A percentile compares a stretch with the other conserved stretches of the same genome.
Evolutionary conservation across 2,797 vertebrate species (phyloP).

Genomic region (Chelonia mydas): DNA sequence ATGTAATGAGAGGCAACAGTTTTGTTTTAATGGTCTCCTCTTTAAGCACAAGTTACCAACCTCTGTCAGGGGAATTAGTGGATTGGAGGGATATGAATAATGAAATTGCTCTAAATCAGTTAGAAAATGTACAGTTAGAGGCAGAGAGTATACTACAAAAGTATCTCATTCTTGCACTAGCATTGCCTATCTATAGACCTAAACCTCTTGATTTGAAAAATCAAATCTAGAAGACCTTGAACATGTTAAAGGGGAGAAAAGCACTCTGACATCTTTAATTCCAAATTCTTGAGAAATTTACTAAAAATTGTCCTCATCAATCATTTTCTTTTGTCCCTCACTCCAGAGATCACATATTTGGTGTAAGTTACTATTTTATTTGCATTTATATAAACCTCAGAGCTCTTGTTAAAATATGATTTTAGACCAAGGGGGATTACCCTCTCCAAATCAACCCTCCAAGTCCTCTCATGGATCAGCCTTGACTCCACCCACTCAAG

Average conservation of each 20-base stretch:
- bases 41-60: neutral
- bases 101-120: neutral
- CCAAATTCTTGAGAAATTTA: neutral
- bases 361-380: conserved; percentile 1
- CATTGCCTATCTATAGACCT: neutral
- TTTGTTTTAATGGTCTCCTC: neutral
- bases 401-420: neutral
- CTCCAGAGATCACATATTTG: conserved; percentile 23
- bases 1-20: neutral
- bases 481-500: neutral
- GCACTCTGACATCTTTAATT: conserved; percentile 16
- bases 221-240: neutral
- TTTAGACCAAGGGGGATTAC: conserved; percentile 15
- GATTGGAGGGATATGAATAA: neutral
- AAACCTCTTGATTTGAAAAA: conserved; percentile 34
- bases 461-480: neutral
- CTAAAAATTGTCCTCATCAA: neutral
- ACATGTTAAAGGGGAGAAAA: conserved; percentile 46
- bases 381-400: conserved; percentile 49
- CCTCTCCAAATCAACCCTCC: neutral
- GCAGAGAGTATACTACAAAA: neutral
- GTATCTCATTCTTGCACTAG: neutral
- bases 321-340: neutral
- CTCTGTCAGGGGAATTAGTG: neutral
- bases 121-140: neutral